Percentiles rank a stretch among this genome's conserved stretches.
These are phyloP conservation scores for Scomber scombrus DNA, from an alignment of 2,113 vertebrate genomes.

Conservation along the genomic window DNA sequence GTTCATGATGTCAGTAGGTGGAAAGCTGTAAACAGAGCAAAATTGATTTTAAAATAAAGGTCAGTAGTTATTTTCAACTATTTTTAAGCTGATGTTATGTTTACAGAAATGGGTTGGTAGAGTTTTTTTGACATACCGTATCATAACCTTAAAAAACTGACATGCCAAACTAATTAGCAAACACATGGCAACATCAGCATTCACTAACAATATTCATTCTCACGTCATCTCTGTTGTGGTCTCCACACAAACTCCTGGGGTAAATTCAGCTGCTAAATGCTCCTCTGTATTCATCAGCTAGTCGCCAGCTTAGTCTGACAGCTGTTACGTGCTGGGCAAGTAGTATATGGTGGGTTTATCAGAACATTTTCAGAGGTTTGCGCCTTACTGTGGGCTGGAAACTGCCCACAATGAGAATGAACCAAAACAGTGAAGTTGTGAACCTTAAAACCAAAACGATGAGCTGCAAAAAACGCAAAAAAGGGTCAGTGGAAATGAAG, in stretches of 20 bases:
- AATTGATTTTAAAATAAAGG: too few species aligned
- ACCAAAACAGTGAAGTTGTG: too few species aligned
- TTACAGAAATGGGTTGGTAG: not conserved
- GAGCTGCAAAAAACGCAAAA: too few species aligned
- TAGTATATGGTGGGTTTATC: too few species aligned
- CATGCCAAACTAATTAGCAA: too few species aligned
- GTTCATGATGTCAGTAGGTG: constrained; percentile 13
- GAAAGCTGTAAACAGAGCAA: constrained; percentile 8
- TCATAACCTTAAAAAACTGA: not conserved
- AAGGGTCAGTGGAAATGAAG: too few species aligned
- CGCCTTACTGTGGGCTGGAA: too few species aligned
- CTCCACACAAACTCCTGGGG: not conserved
- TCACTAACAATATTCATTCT: not conserved
- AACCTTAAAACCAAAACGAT: too few species aligned
- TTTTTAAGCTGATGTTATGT: not conserved
- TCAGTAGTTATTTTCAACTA: not conserved
- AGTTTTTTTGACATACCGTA: not conserved
- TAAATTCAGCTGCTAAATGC: not conserved
- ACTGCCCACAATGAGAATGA: too few species aligned
- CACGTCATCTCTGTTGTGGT: not conserved
- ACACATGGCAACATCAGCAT: not conserved
- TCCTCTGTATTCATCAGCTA: not conserved
- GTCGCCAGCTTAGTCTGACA: not conserved
- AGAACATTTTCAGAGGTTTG: not conserved
- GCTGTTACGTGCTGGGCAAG: too few species aligned